Percentiles rank a stretch among this genome's conserved stretches.
These are phyloP conservation scores for Venustoraphidia nigricollis DNA, from an alignment of 2,888 invertebrate genomes.

Conservation along the genomic window DNA sequence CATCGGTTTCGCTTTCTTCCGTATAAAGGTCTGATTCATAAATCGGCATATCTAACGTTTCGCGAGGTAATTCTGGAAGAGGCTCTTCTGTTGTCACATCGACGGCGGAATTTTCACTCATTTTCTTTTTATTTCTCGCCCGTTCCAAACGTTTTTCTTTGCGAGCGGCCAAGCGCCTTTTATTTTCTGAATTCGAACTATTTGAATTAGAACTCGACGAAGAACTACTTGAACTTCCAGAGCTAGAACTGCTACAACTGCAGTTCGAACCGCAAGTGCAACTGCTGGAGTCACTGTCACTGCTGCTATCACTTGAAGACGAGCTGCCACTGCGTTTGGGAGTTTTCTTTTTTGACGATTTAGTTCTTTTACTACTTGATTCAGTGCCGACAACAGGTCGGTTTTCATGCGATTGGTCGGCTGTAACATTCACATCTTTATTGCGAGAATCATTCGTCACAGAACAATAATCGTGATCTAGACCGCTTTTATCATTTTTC, in stretches of 20 bases:
- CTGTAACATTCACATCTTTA: constrained; percentile 8
- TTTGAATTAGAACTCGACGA: constrained; percentile 38
- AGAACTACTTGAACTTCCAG: constrained; percentile 30
- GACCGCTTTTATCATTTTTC: constrained; percentile 18
- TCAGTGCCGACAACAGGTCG: constrained; percentile 13
- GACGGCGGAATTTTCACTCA: constrained; percentile 31
- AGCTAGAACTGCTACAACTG: constrained; percentile 55
- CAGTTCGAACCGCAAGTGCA: constrained; percentile 75
- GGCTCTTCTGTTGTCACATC: constrained; percentile 33
- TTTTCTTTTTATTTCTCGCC: constrained; percentile 33
- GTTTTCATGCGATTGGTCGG: constrained; percentile 17
- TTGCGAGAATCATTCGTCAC: constrained; percentile 12
- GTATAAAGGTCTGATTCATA: constrained; percentile 75
- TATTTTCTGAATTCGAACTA: constrained; percentile 42
- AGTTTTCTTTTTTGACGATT: constrained; percentile 32
- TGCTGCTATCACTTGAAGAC: constrained; percentile 62
- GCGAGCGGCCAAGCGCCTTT: constrained; percentile 28
- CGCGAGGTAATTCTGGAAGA: constrained; percentile 16
- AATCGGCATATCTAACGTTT: constrained; percentile 42
- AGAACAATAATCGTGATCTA: constrained; percentile 29
- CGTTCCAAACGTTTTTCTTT: constrained; percentile 27
- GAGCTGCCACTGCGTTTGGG: constrained; percentile 29
- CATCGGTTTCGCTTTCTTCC: constrained; percentile 71
- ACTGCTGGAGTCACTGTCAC: constrained; percentile 56
- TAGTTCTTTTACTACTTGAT: constrained; percentile 26